Percentiles rank a stretch among this genome's conserved stretches.
These are phyloP conservation scores for Spea hammondii DNA, from an alignment of 2,797 vertebrate species.

Conservation along the genomic window DNA sequence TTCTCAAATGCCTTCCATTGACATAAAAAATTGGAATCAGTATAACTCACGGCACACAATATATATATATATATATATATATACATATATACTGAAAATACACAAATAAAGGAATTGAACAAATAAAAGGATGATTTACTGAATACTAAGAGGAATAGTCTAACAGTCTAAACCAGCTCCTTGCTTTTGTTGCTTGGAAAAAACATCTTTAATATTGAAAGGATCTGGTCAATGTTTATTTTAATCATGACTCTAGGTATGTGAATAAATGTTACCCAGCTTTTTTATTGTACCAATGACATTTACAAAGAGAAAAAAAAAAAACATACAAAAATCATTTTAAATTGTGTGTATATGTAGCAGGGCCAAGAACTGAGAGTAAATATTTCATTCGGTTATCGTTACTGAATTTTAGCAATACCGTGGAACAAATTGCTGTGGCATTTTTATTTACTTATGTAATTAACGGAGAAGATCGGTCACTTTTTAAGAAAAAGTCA, in stretches of 20 bases:
- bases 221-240: not conserved
- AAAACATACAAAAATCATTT: not conserved
- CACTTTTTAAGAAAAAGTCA: constrained; percentile 41
- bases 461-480: constrained; percentile 23
- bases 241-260: not conserved
- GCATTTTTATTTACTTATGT: constrained; percentile 43
- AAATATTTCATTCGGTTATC: not conserved
- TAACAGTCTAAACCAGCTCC: too few species aligned
- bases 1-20: too few species aligned
- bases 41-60: too few species aligned
- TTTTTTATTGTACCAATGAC: not conserved
- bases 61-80: too few species aligned
- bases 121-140: too few species aligned
- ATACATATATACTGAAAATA: too few species aligned
- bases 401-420: constrained; percentile 45
- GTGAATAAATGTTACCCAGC: not conserved
- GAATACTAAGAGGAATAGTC: too few species aligned
- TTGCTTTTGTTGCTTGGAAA: too few species aligned
- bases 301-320: not conserved
- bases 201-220: not conserved
- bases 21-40: too few species aligned
- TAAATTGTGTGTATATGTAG: constrained; percentile 13
- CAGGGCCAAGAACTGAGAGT: not conserved
- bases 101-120: too few species aligned
- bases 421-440: constrained; percentile 41